Conservation (phyloP, 2,113 vertebrate genomes). For the Serilophus lunatus region DNA sequence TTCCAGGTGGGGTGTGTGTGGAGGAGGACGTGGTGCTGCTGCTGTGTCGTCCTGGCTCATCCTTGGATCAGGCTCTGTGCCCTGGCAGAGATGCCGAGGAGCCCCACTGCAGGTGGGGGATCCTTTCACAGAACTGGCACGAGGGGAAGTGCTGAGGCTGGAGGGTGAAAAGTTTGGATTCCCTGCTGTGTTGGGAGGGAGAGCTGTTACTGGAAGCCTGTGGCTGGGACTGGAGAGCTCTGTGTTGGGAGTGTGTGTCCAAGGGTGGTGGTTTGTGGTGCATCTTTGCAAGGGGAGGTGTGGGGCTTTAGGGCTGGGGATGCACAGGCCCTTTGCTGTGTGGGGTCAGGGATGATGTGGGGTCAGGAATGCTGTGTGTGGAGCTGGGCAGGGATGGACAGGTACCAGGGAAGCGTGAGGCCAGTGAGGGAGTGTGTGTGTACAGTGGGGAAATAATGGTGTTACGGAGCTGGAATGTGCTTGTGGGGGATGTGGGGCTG, state of each 20-base stretch:
- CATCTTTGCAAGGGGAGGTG: background rate
- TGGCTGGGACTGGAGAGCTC: background rate
- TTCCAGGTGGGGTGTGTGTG: background rate
- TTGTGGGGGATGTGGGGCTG: background rate
- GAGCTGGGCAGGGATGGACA: background rate
- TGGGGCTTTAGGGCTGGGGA: background rate
- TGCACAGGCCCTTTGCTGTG: background rate
- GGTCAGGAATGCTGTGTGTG: too few species aligned
- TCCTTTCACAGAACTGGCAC: background rate
- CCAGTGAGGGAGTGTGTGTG: too few species aligned
- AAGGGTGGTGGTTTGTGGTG: background rate
- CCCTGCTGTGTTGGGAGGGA: background rate
- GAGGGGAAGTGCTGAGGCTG: background rate
- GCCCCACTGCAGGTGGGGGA: background rate
- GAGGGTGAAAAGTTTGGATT: background rate
- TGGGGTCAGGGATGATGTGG: background rate
- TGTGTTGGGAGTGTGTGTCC: background rate
- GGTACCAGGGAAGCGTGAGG: background rate
- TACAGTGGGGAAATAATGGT: background rate
- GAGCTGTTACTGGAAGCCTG: fast-evolving
- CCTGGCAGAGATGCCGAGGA: background rate
- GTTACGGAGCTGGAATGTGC: background rate
- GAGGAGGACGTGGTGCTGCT: background rate
- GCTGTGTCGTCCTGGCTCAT: background rate
- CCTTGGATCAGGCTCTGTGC: background rate